Conservation (phyloP, 2,113 vertebrate genomes). For the Sphyrna mokarran region DNA sequence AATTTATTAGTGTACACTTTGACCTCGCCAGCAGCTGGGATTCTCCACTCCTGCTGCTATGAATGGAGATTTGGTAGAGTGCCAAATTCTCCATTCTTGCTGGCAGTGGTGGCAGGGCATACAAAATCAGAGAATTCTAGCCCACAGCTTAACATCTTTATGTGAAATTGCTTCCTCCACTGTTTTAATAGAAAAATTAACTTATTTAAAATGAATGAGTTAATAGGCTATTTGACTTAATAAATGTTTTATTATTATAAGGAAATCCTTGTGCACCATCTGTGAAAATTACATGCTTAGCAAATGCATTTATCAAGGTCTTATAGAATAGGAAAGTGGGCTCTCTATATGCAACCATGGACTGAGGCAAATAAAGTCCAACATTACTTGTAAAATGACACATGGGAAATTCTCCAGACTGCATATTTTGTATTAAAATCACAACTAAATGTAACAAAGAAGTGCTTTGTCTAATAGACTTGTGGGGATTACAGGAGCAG, state of each 20-base stretch:
- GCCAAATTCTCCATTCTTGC: no score
- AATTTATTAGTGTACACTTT: background rate
- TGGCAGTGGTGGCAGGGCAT: no score
- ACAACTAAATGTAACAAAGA: background rate
- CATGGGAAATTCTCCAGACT: background rate
- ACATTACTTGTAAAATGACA: background rate
- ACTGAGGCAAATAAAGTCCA: background rate
- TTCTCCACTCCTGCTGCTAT: no score
- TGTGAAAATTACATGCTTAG: background rate
- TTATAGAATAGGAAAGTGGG: background rate
- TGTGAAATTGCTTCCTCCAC: background rate
- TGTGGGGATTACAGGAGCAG: background rate
- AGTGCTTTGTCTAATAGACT: background rate
- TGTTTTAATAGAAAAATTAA: background rate
- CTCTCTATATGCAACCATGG: background rate
- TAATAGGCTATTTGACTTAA: background rate
- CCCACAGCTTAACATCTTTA: background rate
- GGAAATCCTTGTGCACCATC: background rate
- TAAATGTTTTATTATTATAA: background rate
- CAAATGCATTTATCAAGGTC: background rate
- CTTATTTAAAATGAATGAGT: background rate
- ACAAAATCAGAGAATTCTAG: no score
- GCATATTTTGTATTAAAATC: conserved; percentile 1
- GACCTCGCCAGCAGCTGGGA: no score
- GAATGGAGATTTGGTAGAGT: no score